Evolutionary conservation across 2,888 invertebrate genomes (phyloP).

Genomic region (Tachina lurida): DNA sequence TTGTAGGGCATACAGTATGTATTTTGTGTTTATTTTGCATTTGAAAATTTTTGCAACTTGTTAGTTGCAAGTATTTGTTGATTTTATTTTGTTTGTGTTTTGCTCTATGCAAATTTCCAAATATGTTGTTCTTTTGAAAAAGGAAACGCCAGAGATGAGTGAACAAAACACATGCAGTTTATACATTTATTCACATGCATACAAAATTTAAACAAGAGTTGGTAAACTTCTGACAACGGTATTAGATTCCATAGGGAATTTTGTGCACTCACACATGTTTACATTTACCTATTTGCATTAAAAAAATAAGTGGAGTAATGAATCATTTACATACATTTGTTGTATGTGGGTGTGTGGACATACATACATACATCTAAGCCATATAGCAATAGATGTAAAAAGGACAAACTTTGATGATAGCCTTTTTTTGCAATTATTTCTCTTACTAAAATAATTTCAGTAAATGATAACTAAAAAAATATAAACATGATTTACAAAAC

Average conservation of each 20-base stretch:
- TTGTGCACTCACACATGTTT: conserved; percentile 35
- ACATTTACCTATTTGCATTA: conserved; percentile 38
- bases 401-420: background rate
- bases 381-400: background rate
- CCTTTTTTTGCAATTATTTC: background rate
- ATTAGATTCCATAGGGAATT: conserved; percentile 25
- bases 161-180: conserved; percentile 38
- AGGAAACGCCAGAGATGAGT: background rate
- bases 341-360: background rate
- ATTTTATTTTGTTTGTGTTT: conserved; percentile 47
- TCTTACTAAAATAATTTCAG: background rate
- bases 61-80: conserved; percentile 51
- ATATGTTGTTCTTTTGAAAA: conserved; percentile 36
- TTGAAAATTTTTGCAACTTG: conserved; percentile 38
- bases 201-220: conserved; percentile 18
- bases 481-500: background rate
- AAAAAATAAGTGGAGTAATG: conserved; percentile 6
- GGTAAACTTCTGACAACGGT: conserved; percentile 43
- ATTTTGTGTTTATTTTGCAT: conserved; percentile 32
- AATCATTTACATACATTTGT: conserved; percentile 18
- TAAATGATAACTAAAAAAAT: background rate
- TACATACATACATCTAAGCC: background rate
- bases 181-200: conserved; percentile 36
- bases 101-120: conserved; percentile 31
- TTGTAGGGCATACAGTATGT: conserved; percentile 19